Base-by-base conservation (phyloP, 2,797 vertebrate genomes). In the Manis crassicaudata region DNA sequence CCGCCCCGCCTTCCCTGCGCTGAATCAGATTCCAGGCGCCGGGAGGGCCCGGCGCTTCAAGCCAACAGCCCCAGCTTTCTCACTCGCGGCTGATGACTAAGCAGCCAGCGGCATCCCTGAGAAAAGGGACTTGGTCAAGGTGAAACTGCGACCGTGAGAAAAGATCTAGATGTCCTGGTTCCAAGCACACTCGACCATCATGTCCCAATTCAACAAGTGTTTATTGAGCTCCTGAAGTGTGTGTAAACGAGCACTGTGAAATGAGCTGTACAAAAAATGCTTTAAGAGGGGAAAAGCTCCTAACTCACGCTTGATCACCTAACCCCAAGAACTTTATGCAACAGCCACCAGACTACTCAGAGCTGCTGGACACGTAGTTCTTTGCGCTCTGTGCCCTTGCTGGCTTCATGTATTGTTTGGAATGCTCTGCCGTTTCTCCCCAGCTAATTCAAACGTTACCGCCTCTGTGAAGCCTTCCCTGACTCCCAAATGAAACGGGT, bases 121-220 rank as follows among this genome's bases (percentile, higher is more conserved):
- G 86, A 80, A 93, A 95, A 86, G 32, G 60, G 92, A 93, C 89
- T 80, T 77, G 35, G 80, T 72, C 93, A 95, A 94, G 93, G 87
- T 96, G 95, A 97, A 29, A 63, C 91, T n/a, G 65, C 5, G n/a
- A 29, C 29, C 46, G 18, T 82, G 67, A 87, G 81, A 90, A 96
- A 94, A 43, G 46, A 43, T 68, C 72, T 62, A 58, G 65, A 88
- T 79, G 62, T 21, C 40, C 91, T 62, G n/a, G 25, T 83, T 95
- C 62, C 92, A 87, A 95, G 77, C 50, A 60, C 54, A 79, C 29
- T 80, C 16, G 32, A 88, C 65, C 83, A 87, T 76, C 56, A 43
- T 54, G 70, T 52, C 43, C 76, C 65, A 81, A 35, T 75, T 97
- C 72, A 90, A 60, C 90, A 88, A 92, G 83, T 88, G 72, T 95